These are phyloP conservation scores for Ptychadena robeensis DNA, from an alignment of 2,797 vertebrate genomes.

Conservation along the genomic window DNA sequence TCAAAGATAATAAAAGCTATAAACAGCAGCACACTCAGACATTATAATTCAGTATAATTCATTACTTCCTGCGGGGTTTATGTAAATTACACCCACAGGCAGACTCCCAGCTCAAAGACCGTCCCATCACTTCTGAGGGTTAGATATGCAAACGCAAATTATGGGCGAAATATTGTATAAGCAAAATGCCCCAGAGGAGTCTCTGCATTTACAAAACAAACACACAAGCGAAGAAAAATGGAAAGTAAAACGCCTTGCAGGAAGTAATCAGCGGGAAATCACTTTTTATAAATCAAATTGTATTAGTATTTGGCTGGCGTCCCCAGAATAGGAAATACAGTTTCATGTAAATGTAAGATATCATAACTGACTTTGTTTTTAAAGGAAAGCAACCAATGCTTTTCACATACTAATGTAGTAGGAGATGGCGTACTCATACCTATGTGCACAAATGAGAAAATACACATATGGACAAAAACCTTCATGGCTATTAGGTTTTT, in stretches of 20 bases:
- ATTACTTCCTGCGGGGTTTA: constrained; percentile 32
- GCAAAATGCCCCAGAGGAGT: constrained; percentile 25
- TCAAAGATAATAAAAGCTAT: constrained; percentile 37
- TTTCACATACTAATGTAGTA: too few relatives aligned
- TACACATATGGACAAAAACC: too few relatives aligned
- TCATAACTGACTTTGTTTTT: not conserved
- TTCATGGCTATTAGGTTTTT: too few relatives aligned
- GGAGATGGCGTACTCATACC: too few relatives aligned
- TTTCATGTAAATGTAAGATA: constrained; percentile 1
- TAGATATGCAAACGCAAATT: constrained; percentile 36
- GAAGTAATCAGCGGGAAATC: not conserved
- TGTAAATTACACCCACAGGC: constrained; percentile 52
- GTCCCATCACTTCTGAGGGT: constrained; percentile 19
- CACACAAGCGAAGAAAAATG: constrained; percentile 2
- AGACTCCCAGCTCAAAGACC: constrained; percentile 28
- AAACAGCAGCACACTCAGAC: constrained; percentile 15
- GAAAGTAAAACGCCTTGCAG: not conserved
- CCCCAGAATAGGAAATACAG: not conserved
- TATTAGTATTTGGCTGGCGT: not conserved
- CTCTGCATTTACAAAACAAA: constrained; percentile 24
- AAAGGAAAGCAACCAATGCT: not conserved
- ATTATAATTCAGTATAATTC: constrained; percentile 44
- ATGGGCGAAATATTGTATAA: constrained; percentile 28
- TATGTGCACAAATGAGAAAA: too few relatives aligned
- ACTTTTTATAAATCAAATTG: constrained; percentile 22